Conservation (phyloP, 2,797 vertebrate genomes). For the Stomatorhinus walkeri region DNA sequence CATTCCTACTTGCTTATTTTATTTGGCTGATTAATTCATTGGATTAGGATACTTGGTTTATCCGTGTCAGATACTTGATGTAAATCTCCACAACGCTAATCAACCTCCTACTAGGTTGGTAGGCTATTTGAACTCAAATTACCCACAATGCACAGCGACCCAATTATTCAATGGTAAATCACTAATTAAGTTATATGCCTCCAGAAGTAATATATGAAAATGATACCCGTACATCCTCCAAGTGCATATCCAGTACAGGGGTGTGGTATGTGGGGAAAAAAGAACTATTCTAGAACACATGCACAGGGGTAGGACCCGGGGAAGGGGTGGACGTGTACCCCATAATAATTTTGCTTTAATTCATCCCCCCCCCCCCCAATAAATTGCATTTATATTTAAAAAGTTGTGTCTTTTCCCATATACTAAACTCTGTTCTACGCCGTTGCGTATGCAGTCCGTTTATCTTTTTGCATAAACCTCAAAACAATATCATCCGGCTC, state of each 20-base stretch:
- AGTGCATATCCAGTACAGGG: not conserved
- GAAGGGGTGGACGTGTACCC: not conserved
- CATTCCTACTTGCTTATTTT: not conserved
- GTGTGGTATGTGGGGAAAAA: not conserved
- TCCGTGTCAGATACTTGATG: not conserved
- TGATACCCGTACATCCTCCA: not conserved
- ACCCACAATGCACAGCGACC: not conserved
- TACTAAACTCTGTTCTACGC: not conserved
- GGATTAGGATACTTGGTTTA: not conserved
- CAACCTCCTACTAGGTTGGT: not conserved
- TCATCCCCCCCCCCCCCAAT: not conserved
- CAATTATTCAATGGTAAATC: not conserved
- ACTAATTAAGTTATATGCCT: not conserved
- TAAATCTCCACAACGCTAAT: not conserved
- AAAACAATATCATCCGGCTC: not conserved
- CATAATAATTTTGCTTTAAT: not conserved
- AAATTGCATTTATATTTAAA: not conserved
- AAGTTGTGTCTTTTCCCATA: not conserved
- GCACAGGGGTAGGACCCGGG: not conserved
- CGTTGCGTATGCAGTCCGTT: not conserved
- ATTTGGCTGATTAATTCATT: not conserved
- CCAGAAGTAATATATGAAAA: not conserved
- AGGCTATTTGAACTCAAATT: not conserved
- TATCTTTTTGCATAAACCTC: not conserved
- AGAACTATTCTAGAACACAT: not conserved